These are phyloP conservation scores for Cerceris ruficornis DNA, from an alignment of 2,888 invertebrate genomes.

Conservation along the genomic window DNA sequence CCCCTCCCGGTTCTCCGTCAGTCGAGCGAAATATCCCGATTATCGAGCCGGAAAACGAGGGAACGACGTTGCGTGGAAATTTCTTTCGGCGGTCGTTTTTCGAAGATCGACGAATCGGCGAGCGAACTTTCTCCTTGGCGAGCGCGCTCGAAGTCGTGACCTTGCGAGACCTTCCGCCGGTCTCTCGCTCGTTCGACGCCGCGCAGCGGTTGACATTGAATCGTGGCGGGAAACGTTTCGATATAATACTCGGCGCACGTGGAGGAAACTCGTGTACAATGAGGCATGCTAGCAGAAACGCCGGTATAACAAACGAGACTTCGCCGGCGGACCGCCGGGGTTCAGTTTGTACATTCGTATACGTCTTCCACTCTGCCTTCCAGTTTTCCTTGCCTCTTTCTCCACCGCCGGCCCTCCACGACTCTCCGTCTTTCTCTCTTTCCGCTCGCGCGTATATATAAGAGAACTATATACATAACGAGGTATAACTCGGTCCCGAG, in stretches of 20 bases:
- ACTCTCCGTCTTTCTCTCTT: slow-evolving; percentile 34
- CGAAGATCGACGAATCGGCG: slow-evolving; percentile 30
- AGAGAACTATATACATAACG: slow-evolving; percentile 52
- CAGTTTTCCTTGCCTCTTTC: slow-evolving; percentile 13
- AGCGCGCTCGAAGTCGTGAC: slow-evolving; percentile 49
- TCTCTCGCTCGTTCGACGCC: slow-evolving; percentile 49
- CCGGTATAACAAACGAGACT: slow-evolving; percentile 62
- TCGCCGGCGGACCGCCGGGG: slow-evolving; percentile 19
- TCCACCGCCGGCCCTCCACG: neutral
- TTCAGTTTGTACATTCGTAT: slow-evolving; percentile 60
- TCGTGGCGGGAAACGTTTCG: slow-evolving; percentile 56
- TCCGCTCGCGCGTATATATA: slow-evolving; percentile 1
- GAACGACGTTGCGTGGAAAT: slow-evolving; percentile 35
- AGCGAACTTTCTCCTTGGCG: slow-evolving; percentile 56
- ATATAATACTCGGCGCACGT: slow-evolving; percentile 57
- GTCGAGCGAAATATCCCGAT: slow-evolving; percentile 46
- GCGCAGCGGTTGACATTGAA: slow-evolving; percentile 65
- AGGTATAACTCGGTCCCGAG: slow-evolving; percentile 63
- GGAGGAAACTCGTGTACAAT: slow-evolving; percentile 58
- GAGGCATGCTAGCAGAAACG: slow-evolving; percentile 46
- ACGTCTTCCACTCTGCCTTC: slow-evolving; percentile 35
- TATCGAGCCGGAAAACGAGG: slow-evolving; percentile 53
- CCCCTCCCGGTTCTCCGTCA: slow-evolving; percentile 12
- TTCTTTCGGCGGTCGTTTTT: neutral
- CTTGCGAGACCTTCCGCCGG: slow-evolving; percentile 63